phyloP scores from a whole-genome alignment of 2,113 vertebrate genomes.

The Perca schrenkii region DNA sequence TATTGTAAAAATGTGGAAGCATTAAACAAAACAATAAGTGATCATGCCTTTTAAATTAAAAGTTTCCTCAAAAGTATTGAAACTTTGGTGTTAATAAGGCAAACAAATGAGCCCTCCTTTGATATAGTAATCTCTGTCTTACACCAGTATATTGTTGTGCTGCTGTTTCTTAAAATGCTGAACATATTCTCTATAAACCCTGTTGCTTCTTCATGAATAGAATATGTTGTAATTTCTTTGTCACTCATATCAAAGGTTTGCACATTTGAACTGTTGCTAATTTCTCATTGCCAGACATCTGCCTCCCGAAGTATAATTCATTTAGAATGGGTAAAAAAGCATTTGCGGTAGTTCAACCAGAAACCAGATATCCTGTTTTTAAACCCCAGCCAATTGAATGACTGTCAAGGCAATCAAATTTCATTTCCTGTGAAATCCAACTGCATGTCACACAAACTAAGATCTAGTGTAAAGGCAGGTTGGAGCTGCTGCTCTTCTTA shows the following conservation, averaged over 20 bases:
- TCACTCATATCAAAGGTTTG: background rate
- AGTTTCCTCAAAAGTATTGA: background rate
- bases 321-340: background rate
- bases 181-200: background rate
- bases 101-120: background rate
- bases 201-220: background rate
- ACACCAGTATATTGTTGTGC: background rate
- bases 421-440: background rate
- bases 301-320: background rate
- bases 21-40: too few relatives aligned
- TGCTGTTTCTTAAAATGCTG: background rate
- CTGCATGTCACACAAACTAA: background rate
- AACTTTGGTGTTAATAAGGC: background rate
- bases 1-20: too few relatives aligned
- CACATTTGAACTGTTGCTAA: background rate
- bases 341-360: conserved; percentile 7
- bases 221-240: background rate
- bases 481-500: background rate
- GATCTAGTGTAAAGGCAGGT: background rate
- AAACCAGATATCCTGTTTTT: background rate
- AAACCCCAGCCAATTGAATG: background rate
- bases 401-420: background rate
- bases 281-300: conserved; percentile 10
- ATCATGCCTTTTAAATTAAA: background rate
- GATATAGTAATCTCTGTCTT: background rate